These are phyloP conservation scores for Dicroscelio sp. DNA, from an alignment of 2,888 invertebrate genomes.

Conservation along the genomic window DNA sequence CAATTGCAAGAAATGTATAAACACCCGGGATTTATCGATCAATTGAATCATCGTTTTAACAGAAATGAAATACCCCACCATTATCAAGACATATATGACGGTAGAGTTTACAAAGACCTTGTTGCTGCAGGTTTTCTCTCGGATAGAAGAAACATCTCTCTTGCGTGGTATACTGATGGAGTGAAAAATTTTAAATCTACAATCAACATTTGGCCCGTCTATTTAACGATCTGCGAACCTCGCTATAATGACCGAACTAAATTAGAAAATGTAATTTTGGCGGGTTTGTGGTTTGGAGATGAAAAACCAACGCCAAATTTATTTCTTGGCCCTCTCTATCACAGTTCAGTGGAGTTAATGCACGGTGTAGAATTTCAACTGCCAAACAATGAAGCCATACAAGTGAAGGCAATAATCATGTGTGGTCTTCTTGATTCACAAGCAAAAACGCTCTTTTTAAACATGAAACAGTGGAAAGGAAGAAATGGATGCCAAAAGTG, in stretches of 20 bases:
- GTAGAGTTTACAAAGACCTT: not conserved
- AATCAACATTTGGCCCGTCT: not conserved
- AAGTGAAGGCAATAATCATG: conserved; percentile 36
- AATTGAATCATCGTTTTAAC: not conserved
- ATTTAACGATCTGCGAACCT: not conserved
- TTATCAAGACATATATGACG: not conserved
- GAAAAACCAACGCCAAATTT: conserved; percentile 3
- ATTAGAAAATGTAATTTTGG: conserved; percentile 1
- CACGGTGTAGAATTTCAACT: not conserved
- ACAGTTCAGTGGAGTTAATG: not conserved
- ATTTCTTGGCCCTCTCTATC: not conserved
- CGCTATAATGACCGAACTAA: not conserved
- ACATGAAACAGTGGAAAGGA: conserved; percentile 62
- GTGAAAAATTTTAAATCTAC: conserved; percentile 1
- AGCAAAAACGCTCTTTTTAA: conserved; percentile 73
- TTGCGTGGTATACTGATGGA: not conserved
- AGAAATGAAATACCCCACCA: not conserved
- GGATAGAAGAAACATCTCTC: not conserved
- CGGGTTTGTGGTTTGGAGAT: conserved; percentile 6
- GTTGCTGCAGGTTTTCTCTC: not conserved
- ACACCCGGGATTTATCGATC: not conserved
- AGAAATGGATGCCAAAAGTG: not conserved
- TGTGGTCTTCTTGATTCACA: conserved; percentile 65
- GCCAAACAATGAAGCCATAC: not conserved
- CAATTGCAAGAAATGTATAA: too few relatives aligned